Evolutionary conservation across 2,113 vertebrate species (phyloP).

Genomic region (Arenaria interpres): DNA sequence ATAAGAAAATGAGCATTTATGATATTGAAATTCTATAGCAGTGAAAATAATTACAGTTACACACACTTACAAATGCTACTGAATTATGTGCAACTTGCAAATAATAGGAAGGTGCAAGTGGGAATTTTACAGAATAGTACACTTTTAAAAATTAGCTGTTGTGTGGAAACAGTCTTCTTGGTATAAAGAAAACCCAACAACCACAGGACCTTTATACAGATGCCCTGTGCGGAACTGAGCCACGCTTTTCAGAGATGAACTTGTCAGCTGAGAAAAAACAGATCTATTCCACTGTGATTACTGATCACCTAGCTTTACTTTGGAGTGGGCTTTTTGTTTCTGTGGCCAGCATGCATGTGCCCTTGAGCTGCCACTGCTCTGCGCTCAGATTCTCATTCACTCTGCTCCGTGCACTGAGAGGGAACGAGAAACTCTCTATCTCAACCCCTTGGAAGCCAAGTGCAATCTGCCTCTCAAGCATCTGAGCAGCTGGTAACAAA

Average conservation of each 20-base stretch:
- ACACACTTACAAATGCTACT: background rate
- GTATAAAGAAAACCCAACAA: background rate
- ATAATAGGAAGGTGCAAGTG: background rate
- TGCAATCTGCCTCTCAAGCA: background rate
- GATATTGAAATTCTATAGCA: background rate
- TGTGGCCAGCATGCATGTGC: background rate
- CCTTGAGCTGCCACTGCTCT: background rate
- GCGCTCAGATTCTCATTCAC: rapidly evolving
- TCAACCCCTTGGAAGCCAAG: background rate
- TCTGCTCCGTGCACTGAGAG: background rate
- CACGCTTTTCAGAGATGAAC: background rate
- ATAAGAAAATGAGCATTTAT: background rate
- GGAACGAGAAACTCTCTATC: background rate
- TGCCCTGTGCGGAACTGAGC: background rate
- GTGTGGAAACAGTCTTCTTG: background rate
- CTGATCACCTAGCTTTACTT: background rate
- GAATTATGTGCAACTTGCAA: background rate
- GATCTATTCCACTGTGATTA: background rate
- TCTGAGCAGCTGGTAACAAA: background rate
- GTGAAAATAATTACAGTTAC: background rate
- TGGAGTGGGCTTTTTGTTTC: background rate
- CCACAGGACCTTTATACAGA: background rate
- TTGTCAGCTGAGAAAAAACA: background rate
- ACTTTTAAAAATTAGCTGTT: background rate
- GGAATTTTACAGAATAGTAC: background rate